Evolutionary conservation across 1,140 invertebrate genomes (phyloP).

Genomic region (roundworm (Caenorhabditis elegans)): WBcel235 BX284605.5:8528001-8528500

Average conservation of each 20-base stretch:
- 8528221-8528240: constrained; percentile 47
- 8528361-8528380: not conserved
- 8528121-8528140: constrained; percentile 63
- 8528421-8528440: constrained; percentile 56
- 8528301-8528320: constrained; percentile 65
- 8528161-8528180: constrained; percentile 12
- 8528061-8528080: not conserved
- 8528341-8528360: not conserved
- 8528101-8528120: constrained; percentile 47
- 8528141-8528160: constrained; percentile 59
- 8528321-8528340: constrained; percentile 53
- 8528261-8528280: constrained; percentile 65
- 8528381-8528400: constrained; percentile 7
- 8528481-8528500: constrained; percentile 43
- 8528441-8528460: constrained; percentile 57
- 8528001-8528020: not conserved
- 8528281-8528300: constrained; percentile 63
- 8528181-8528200: no score
- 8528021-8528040: constrained; percentile 11
- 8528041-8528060: constrained; percentile 14
- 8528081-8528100: constrained; percentile 45
- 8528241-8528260: constrained; percentile 49
- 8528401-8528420: not conserved
- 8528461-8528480: constrained; percentile 59
- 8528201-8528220: constrained; percentile 49